These are phyloP conservation scores for Lasioglossum figueresi DNA, from an alignment of 2,888 invertebrate species.

Conservation along the genomic window DNA sequence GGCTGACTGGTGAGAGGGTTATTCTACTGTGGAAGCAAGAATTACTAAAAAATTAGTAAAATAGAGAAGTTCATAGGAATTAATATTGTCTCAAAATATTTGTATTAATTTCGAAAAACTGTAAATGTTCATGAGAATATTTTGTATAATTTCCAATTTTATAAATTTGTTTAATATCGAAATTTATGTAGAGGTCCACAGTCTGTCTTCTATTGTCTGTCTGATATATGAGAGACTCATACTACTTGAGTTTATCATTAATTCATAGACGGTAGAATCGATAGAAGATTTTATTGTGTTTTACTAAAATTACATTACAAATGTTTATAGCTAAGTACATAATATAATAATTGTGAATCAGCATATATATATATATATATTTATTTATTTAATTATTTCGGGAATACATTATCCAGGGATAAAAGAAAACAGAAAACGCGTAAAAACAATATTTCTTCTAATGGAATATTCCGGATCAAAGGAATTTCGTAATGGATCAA, in stretches of 20 bases:
- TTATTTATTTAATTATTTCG: no score
- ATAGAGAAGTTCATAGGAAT: neutral
- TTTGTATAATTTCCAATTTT: neutral
- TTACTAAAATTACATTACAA: neutral
- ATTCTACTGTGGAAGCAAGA: neutral
- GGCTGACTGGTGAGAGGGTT: neutral
- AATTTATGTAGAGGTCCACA: neutral
- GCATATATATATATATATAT: neutral
- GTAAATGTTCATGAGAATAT: neutral
- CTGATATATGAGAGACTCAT: neutral
- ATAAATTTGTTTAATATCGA: neutral
- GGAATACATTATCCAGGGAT: neutral
- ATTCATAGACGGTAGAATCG: no score
- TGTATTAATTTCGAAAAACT: neutral
- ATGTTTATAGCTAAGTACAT: neutral
- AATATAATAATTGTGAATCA: neutral
- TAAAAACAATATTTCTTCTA: neutral
- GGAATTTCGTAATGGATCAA: neutral
- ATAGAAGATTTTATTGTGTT: no score
- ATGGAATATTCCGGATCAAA: neutral
- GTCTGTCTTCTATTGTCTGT: neutral
- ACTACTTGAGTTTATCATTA: neutral
- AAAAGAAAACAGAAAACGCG: no score
- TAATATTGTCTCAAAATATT: neutral
- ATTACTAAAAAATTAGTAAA: neutral